These are phyloP conservation scores for Numenius phaeopus DNA, from an alignment of 2,797 vertebrate species.

Conservation along the genomic window DNA sequence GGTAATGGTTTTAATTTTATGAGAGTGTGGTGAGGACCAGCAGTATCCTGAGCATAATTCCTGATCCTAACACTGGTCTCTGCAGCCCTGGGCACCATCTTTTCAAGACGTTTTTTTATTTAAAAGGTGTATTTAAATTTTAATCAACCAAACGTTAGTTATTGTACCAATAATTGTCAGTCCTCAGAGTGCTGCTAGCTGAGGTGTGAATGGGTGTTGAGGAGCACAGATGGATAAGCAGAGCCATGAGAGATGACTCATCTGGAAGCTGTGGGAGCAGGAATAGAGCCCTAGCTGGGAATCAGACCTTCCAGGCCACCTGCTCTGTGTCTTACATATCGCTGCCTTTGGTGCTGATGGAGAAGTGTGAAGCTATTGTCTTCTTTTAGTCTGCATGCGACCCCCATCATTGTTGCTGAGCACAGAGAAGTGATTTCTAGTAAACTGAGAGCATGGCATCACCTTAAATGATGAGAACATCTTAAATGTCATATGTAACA, in stretches of 20 bases:
- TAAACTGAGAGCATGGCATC: not conserved
- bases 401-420: not conserved
- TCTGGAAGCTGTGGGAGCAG: not conserved
- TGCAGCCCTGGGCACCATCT: not conserved
- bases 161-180: not conserved
- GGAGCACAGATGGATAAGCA: not conserved
- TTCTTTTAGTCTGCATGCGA: not conserved
- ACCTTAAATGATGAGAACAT: not conserved
- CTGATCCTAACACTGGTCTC: not conserved
- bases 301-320: not conserved
- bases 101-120: not conserved
- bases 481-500: not conserved
- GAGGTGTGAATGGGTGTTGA: not conserved
- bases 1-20: not conserved
- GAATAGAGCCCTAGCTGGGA: not conserved
- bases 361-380: not conserved
- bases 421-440: not conserved
- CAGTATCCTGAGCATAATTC: not conserved
- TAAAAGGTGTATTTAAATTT: not conserved
- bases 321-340: fast-evolving
- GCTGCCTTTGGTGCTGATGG: not conserved
- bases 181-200: not conserved
- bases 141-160: not conserved
- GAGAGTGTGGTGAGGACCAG: not conserved
- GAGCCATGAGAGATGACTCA: not conserved